A percentile compares a stretch with the other conserved stretches of the same genome.
Conservation (phyloP, 2,888 invertebrate genomes). For the Ischnus inquisitorius region DNA sequence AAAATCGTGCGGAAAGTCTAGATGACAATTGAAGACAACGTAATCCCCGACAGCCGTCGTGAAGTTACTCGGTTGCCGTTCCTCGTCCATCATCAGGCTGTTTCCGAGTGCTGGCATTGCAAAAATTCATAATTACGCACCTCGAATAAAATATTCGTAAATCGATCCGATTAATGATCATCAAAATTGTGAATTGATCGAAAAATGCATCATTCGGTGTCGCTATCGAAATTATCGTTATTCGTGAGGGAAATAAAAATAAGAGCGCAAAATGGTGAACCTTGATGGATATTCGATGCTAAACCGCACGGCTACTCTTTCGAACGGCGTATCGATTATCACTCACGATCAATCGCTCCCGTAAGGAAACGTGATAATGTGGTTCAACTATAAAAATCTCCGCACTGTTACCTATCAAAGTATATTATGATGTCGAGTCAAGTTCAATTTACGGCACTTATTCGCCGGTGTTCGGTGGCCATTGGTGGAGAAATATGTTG, state of each 20-base stretch:
- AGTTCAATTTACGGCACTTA: constrained; percentile 47
- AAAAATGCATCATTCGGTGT: not conserved
- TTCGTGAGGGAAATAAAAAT: constrained; percentile 6
- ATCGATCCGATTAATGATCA: not conserved
- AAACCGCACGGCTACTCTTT: constrained; percentile 53
- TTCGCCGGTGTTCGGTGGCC: constrained; percentile 19
- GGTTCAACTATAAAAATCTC: not conserved
- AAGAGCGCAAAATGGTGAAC: constrained; percentile 24
- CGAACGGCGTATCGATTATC: constrained; percentile 40
- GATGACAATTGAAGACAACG: constrained; percentile 93
- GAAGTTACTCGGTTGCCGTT: constrained; percentile 84
- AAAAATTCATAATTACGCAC: constrained; percentile 30
- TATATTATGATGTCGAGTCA: constrained; percentile 7
- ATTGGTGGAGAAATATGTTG: constrained; percentile 4
- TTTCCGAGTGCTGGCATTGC: constrained; percentile 76
- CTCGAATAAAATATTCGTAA: constrained; percentile 7
- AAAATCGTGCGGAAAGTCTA: constrained; percentile 95
- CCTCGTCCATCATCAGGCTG: constrained; percentile 82
- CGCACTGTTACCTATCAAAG: not conserved
- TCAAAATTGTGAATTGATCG: not conserved
- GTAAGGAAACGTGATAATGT: constrained; percentile 41
- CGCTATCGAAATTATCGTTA: constrained; percentile 30
- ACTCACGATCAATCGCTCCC: not conserved
- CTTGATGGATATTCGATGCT: constrained; percentile 53
- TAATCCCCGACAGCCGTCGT: constrained; percentile 92